These are phyloP conservation scores for Xestia sexstrigata DNA, from an alignment of 2,888 invertebrate genomes.

Conservation along the genomic window DNA sequence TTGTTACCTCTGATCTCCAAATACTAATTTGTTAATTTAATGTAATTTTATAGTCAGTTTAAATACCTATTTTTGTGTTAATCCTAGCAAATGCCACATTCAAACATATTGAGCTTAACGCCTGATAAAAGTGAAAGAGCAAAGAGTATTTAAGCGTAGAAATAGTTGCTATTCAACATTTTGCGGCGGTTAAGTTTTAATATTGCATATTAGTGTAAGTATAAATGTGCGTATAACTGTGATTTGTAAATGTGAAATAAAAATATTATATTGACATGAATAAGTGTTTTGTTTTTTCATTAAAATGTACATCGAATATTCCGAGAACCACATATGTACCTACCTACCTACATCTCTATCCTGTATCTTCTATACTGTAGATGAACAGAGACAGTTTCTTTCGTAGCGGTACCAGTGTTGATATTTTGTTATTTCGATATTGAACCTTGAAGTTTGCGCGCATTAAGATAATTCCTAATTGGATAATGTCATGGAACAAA, in stretches of 20 bases:
- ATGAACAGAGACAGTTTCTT: too few relatives aligned
- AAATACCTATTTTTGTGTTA: not conserved
- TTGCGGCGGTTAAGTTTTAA: constrained; percentile 11
- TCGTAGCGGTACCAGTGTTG: too few relatives aligned
- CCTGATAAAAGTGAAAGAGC: not conserved
- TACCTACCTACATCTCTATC: too few relatives aligned
- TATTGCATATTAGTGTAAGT: not conserved
- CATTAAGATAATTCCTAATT: not conserved
- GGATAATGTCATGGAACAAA: too few relatives aligned
- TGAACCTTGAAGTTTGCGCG: not conserved
- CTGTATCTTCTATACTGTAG: too few relatives aligned
- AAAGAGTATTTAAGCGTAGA: constrained; percentile 6
- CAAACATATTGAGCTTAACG: not conserved
- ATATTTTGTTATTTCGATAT: too few relatives aligned
- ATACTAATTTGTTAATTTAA: not conserved
- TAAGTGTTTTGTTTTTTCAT: not conserved
- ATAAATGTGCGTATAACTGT: not conserved
- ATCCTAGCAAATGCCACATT: not conserved
- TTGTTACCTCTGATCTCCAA: not conserved
- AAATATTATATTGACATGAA: not conserved
- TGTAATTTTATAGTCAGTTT: not conserved
- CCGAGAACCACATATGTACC: too few relatives aligned
- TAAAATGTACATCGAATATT: not conserved
- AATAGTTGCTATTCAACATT: not conserved
- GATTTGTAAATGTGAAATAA: constrained; percentile 31